Base-by-base conservation (phyloP, 2,888 invertebrate genomes). In the Campoplex nolae region DNA sequence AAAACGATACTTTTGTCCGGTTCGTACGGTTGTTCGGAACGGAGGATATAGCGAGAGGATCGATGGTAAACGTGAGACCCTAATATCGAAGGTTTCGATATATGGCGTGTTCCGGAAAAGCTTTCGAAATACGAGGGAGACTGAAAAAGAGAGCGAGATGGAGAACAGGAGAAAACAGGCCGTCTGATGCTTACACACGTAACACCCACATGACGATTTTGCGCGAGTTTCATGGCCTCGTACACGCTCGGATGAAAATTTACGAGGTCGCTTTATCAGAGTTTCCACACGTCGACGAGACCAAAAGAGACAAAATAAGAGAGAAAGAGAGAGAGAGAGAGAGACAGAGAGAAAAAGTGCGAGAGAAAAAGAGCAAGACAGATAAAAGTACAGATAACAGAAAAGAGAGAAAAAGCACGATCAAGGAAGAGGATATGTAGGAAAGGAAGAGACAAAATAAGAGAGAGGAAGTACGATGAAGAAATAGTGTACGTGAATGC, bases 161-260 rank as follows among this genome's bases (percentile, higher is more conserved):
- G 62, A 32, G 62, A 58, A 28, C 28, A 28, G 2, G 70, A 79
- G 79, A 70, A 58, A 81, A 67, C 28, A 62, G 67, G 32, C 18
- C 18, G 54, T 32, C 42, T 28, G 74, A 81, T 76, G 68, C 70
- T 67, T 67, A 74, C 76, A 58, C 74, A 83, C 86, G 32, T 65
- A 78, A 79, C 38, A 71, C 80, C 71, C 65, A 51, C 86, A 73
- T 80, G 74, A 75, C 48, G 78, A 79, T 74, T 82, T 74, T 68
- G 23, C 73, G 13, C 77, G 54, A 56, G n/a, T 86, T 75, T 83
- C 86, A 78, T 78, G 70, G 70, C 77, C 74, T 56, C 80, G 74
- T 84, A 84, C 74, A 84, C 45, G 77, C 70, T 70, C 23, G 68
- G 84, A 87, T 84, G 84, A 81, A 87, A 84, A 87, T 87, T 82